These are phyloP conservation scores for Homarus americanus DNA, from an alignment of 1,140 invertebrate genomes.

Conservation along the genomic window DNA sequence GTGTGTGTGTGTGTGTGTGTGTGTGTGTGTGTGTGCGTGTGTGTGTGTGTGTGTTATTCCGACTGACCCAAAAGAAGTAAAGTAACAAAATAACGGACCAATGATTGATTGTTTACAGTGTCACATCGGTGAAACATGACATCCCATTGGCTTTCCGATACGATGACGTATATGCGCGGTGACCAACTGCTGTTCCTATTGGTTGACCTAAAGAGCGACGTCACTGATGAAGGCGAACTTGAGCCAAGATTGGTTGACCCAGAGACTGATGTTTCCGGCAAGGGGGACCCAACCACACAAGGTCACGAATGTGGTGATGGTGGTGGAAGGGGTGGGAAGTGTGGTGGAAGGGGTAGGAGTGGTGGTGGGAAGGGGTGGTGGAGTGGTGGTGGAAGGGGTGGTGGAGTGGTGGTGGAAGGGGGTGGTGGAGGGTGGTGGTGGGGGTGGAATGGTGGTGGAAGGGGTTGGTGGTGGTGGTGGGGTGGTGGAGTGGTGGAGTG, in stretches of 20 bases:
- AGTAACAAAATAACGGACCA: slow-evolving; percentile 15
- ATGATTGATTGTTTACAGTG: not conserved
- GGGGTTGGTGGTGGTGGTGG: too few species aligned
- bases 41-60: not conserved
- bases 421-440: too few species aligned
- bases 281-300: slow-evolving; percentile 48
- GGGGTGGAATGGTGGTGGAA: too few species aligned
- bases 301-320: slow-evolving; percentile 8
- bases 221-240: slow-evolving; percentile 12
- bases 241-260: slow-evolving; percentile 28
- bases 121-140: not conserved
- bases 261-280: slow-evolving; percentile 25
- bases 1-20: slow-evolving; percentile 1
- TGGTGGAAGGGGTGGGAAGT: not conserved
- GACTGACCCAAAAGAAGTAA: not conserved
- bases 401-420: too few species aligned
- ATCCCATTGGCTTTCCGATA: not conserved
- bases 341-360: not conserved
- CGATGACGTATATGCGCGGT: not conserved
- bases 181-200: not conserved
- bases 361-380: not conserved
- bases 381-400: not conserved
- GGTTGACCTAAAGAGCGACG: slow-evolving; percentile 20
- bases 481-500: too few species aligned
- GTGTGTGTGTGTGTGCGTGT: not conserved